A percentile compares a stretch with the other conserved stretches of the same genome.
These are phyloP conservation scores for Tiliacea aurago DNA, from an alignment of 2,888 invertebrate species.

Conservation along the genomic window DNA sequence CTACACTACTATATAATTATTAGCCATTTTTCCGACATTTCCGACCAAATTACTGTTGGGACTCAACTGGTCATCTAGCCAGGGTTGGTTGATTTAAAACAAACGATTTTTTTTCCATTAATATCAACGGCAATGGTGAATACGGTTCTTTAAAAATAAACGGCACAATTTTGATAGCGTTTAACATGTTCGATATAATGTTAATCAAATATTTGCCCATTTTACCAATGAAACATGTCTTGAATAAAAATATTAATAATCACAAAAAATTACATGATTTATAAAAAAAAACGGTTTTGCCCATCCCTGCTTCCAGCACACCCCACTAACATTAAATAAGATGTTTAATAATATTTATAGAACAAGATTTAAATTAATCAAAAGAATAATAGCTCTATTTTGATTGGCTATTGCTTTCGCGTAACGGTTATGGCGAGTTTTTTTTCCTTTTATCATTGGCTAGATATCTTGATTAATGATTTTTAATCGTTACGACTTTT, in stretches of 20 bases:
- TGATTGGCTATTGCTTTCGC: slow-evolving; percentile 70
- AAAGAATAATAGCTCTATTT: slow-evolving; percentile 77
- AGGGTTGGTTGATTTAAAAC: neutral
- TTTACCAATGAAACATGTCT: neutral
- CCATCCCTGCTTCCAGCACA: neutral
- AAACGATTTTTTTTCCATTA: neutral
- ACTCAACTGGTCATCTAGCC: slow-evolving; percentile 63
- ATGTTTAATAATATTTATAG: slow-evolving; percentile 78
- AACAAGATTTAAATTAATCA: slow-evolving; percentile 81
- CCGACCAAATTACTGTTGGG: slow-evolving; percentile 79
- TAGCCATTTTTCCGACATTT: slow-evolving; percentile 83
- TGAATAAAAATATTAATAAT: neutral
- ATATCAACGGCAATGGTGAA: too few relatives aligned
- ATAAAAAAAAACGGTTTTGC: neutral
- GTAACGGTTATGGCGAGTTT: slow-evolving; percentile 46
- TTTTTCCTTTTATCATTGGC: slow-evolving; percentile 53
- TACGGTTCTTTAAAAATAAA: neutral
- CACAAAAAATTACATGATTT: neutral
- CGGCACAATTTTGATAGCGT: neutral
- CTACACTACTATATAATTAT: slow-evolving; percentile 84
- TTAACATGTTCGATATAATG: neutral
- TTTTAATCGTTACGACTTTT: slow-evolving; percentile 55
- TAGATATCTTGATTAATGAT: slow-evolving; percentile 63
- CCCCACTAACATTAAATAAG: slow-evolving; percentile 81
- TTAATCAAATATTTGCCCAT: neutral